Evolutionary conservation across 1,140 invertebrate genomes (phyloP), one percentile per base, ranked within the genome.

Genomic region (Saccostrea cuccullata): DNA sequence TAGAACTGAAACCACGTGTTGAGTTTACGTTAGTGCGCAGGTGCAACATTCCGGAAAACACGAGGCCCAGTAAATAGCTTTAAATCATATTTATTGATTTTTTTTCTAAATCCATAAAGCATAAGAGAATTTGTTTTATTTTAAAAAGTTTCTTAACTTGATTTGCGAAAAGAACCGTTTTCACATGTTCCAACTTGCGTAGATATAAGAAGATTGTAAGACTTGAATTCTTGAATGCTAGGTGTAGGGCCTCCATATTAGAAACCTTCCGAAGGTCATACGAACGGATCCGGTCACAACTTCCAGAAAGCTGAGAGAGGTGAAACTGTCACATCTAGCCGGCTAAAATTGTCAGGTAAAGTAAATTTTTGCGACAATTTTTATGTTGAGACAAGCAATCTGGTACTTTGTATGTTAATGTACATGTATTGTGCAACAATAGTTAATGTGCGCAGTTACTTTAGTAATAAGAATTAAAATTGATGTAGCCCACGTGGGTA

Each of bases 231-330:
- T 20, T n/a, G 55, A 8, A 8, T 84, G 40, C 82, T n/a, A 15
- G 82, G 30, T 84, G 40, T 15, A 55, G 17, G 82, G 82, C 82
- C 82, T 15, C 47, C 6, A 0, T 9, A 55, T 56, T n/a, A 55
- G 82, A 84, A 55, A 84, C 82, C 20, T 55, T 84, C 82, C 82
- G 82, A 84, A 84, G 82, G 82, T 84, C 40, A 55, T 55, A 55
- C 82, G 82, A 84, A 84, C 36, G 55, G 82, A 84, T 84, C 82
- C 82, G 82, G 82, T 84, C 82, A 84, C 47, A 55, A 55, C 40
- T 84, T 84, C 82, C 55, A 84, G 36, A n/a, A 55, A 77, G 23
- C 30, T 77, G 26, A 23, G 11, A 77, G 70, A 36, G 30, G 70
- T 77, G 30, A 77, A 26, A 73, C 26, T 77, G 26, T 26, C 8